These are phyloP conservation scores for Tachina grossa DNA, from an alignment of 2,888 invertebrate species.

Conservation along the genomic window DNA sequence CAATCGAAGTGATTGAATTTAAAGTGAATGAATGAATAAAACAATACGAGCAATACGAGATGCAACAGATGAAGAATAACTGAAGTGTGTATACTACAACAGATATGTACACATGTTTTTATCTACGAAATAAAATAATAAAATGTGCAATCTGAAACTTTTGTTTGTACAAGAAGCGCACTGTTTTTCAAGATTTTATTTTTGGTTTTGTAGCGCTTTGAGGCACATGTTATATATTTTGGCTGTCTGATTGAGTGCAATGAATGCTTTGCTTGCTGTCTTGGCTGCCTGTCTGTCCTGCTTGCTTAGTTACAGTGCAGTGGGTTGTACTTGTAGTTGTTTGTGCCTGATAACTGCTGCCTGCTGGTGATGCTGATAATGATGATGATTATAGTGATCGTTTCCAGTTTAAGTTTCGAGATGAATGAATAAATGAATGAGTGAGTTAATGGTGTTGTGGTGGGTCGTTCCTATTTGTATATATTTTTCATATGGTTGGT, in stretches of 20 bases:
- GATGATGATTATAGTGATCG: constrained; percentile 52
- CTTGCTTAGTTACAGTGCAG: constrained; percentile 21
- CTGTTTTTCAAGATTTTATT: constrained; percentile 21
- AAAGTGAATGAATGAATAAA: constrained; percentile 47
- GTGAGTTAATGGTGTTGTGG: constrained; percentile 53
- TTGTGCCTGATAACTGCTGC: constrained; percentile 23
- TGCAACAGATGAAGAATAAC: constrained; percentile 50
- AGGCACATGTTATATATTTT: constrained; percentile 66
- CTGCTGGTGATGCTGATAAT: constrained; percentile 6
- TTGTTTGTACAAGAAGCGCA: constrained; percentile 50
- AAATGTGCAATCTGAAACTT: constrained; percentile 46
- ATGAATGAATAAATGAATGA: constrained; percentile 48
- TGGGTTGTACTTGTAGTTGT: constrained; percentile 29
- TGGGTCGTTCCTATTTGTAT: constrained; percentile 54
- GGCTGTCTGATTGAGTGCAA: constrained; percentile 53
- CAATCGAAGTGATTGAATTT: constrained; percentile 66
- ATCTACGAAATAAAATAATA: constrained; percentile 43
- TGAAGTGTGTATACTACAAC: constrained; percentile 16
- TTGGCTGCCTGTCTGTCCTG: no score
- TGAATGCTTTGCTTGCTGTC: constrained; percentile 17
- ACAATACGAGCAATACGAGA: background rate
- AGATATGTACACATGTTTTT: constrained; percentile 54
- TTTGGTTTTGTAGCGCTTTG: constrained; percentile 25
- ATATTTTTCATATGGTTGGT: constrained; percentile 51
- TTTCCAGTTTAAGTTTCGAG: constrained; percentile 47